Percentiles rank a stretch among this genome's conserved stretches.
Evolutionary conservation across 2,797 vertebrate genomes (phyloP).

Genomic region (Mormyrops boulengeri): DNA sequence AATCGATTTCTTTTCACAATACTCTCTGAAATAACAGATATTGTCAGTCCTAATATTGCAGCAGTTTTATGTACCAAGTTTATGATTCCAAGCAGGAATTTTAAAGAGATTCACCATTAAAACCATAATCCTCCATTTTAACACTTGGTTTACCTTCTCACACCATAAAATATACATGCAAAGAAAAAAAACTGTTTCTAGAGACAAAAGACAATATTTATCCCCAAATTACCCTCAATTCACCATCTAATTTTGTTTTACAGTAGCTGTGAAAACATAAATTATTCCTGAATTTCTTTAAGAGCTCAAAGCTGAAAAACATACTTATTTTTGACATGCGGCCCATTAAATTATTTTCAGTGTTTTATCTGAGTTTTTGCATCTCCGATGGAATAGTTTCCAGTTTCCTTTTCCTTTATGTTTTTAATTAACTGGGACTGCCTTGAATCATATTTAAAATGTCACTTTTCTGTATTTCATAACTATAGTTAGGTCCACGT

Average conservation of each 20-base stretch:
- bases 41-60: not conserved
- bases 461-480: not conserved
- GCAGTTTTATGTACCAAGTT: not conserved
- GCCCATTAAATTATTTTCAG: not conserved
- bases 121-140: not conserved
- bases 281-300: not conserved
- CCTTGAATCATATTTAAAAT: not conserved
- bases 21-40: not conserved
- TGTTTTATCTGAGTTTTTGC: not conserved
- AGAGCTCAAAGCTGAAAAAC: not conserved
- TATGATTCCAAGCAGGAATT: not conserved
- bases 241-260: not conserved
- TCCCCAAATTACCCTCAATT: not conserved
- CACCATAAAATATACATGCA: not conserved
- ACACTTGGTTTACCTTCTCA: not conserved
- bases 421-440: not conserved
- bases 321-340: not conserved
- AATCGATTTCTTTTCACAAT: not conserved
- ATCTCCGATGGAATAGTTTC: not conserved
- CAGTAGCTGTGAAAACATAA: not conserved
- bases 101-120: not conserved
- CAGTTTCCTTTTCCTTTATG: not conserved
- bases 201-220: not conserved
- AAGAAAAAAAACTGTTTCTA: not conserved
- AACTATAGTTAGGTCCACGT: not conserved